Base-by-base conservation (phyloP, 92 coral and sea anemone genomes). In the Phenganax marumi region DNA sequence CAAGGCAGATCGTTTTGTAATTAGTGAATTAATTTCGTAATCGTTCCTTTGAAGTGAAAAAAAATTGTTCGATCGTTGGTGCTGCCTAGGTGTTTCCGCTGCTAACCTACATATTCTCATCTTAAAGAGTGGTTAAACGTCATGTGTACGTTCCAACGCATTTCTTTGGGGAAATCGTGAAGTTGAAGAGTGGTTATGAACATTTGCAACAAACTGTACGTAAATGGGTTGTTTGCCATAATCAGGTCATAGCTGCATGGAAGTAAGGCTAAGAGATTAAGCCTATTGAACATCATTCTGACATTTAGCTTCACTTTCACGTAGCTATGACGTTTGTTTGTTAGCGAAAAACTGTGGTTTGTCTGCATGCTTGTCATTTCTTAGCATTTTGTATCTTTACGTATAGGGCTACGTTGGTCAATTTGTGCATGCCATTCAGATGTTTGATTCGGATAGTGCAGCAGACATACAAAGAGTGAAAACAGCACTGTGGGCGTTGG, bases 401-500 rank as follows among this genome's bases (percentile, higher is more conserved):
- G 61, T 88, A 14, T 66, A 96, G 99, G 90, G 91, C 46, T 97
- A 96, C 50, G 91, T 90, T 61, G 97, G 91, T 68, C 85, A 81
- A 79, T 96, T 91, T 83, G 96, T 85, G 19, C 70, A 89, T 66
- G 88, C 91, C 8, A 87, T 95, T 51, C 91, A 88, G 60, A 89
- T 92, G 52, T 79, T 92, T 64, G 96, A 95, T 24, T 93, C 97
- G n/a, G 84, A 87, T 68, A 68, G 92, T 1, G 77, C 76, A 24
- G 91, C 89, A 62, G 89, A 95, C 53, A 91, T 95, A 3, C 46
- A 55, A 0, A 85, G 85, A 80, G 90, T 92, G 83, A 95, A 95
- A 80, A 92, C 98, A 3, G 95, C 98, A 26, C 88, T 95, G 60
- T 95, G 98, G 98, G 97, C 98, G 14, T 75, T 95, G 96, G 98